These are phyloP conservation scores for Ischnura elegans DNA, from an alignment of 2,888 invertebrate genomes.

Conservation along the genomic window DNA sequence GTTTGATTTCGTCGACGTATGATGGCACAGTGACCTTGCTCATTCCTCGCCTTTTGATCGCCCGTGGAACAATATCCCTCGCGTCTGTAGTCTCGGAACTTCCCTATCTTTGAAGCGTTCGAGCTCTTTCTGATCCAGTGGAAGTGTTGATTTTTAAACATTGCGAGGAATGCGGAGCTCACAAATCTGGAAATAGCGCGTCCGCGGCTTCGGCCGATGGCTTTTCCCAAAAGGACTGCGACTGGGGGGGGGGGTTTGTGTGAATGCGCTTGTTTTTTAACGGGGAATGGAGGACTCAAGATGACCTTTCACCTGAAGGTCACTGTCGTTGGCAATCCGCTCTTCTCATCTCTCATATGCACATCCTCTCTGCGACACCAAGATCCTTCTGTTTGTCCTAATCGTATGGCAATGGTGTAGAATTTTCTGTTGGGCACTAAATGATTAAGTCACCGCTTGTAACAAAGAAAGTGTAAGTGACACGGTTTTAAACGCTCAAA, in stretches of 20 bases:
- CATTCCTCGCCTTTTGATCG: background rate
- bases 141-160: background rate
- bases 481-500: no score
- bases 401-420: no score
- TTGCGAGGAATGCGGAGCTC: background rate
- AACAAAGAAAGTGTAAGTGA: no score
- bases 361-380: no score
- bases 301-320: background rate
- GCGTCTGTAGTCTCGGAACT: background rate
- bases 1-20: no score
- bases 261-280: no score
- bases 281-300: background rate
- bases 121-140: background rate
- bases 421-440: no score
- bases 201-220: background rate
- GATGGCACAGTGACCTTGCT: no score
- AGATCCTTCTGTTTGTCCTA: no score
- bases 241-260: no score
- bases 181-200: slow-evolving; percentile 28
- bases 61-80: background rate
- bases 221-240: slow-evolving; percentile 4
- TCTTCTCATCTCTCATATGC: slow-evolving; percentile 15
- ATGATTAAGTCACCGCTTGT: no score
- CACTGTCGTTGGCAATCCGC: background rate
- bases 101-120: background rate